These are phyloP conservation scores for Pristionchus arcanus DNA, from an alignment of 2,888 invertebrate species.

Conservation along the genomic window DNA sequence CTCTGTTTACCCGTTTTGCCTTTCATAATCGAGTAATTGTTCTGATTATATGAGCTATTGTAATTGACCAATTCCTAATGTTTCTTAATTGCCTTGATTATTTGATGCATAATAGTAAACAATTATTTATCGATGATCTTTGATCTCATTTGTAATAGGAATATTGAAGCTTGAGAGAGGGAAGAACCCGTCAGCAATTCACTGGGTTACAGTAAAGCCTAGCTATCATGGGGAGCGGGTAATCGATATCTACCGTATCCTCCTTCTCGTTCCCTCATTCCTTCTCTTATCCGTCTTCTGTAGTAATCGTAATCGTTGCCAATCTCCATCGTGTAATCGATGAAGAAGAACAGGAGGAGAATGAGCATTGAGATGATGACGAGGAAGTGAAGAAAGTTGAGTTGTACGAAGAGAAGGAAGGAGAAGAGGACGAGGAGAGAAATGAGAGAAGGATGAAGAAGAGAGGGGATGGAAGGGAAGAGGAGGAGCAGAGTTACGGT, in stretches of 20 bases:
- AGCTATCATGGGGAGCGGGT: background rate
- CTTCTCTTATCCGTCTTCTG: background rate
- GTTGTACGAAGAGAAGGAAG: constrained; percentile 39
- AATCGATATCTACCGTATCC: background rate
- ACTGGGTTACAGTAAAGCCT: background rate
- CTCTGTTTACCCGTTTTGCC: background rate
- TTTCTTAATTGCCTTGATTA: background rate
- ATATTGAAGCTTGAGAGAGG: constrained; percentile 7
- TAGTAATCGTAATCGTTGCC: background rate
- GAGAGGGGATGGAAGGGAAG: background rate
- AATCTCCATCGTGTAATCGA: constrained; percentile 16
- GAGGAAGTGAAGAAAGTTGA: background rate
- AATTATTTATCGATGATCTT: constrained; percentile 26
- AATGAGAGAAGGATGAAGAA: constrained; percentile 29
- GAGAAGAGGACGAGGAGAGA: constrained; percentile 21
- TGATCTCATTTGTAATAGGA: background rate
- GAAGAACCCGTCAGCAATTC: constrained; percentile 22
- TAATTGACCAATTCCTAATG: background rate
- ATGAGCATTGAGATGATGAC: constrained; percentile 42
- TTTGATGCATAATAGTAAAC: background rate
- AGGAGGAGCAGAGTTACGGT: background rate
- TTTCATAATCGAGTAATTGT: background rate
- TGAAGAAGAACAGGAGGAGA: constrained; percentile 13
- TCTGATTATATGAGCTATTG: background rate
- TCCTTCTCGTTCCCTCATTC: background rate